phyloP scores from a whole-genome alignment of 1,140 invertebrate species.

The Trichonephila clavipes region DNA sequence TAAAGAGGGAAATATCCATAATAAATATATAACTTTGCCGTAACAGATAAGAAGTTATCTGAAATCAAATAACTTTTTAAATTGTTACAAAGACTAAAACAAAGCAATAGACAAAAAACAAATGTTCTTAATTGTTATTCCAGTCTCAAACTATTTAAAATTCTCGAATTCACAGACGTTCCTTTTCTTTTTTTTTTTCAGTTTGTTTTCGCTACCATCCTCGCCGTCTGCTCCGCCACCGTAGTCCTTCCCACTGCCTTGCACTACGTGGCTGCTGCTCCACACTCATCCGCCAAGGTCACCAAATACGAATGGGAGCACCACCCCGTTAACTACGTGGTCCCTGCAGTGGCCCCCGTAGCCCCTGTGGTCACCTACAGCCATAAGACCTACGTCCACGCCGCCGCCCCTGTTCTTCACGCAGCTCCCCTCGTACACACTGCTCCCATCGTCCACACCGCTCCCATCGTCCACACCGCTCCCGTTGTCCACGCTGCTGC shows the following conservation, averaged over 20 bases:
- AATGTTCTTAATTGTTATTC: neutral
- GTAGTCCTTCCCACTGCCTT: constrained; percentile 30
- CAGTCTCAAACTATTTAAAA: neutral
- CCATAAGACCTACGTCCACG: constrained; percentile 59
- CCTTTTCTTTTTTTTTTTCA: neutral
- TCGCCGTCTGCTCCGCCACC: constrained; percentile 68
- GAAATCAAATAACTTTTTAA: too few species aligned
- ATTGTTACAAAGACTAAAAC: too few species aligned
- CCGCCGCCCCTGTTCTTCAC: neutral
- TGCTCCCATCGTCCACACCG: constrained; percentile 9
- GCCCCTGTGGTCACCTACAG: constrained; percentile 65
- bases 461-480: neutral
- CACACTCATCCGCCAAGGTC: constrained; percentile 50
- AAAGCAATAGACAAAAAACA: too few species aligned
- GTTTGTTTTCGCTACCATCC: constrained; percentile 43
- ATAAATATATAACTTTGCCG: too few species aligned
- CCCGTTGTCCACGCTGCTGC: neutral
- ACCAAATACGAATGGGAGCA: constrained; percentile 73
- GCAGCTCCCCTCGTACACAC: constrained; percentile 45
- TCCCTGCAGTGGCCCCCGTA: constrained; percentile 67
- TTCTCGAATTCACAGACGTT: neutral
- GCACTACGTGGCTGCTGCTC: constrained; percentile 52
- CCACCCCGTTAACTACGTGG: constrained; percentile 68
- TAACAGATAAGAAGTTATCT: too few species aligned
- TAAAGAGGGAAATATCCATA: too few species aligned